Conservation (phyloP, 2,113 vertebrate genomes). For the Amia ocellicauda region DNA sequence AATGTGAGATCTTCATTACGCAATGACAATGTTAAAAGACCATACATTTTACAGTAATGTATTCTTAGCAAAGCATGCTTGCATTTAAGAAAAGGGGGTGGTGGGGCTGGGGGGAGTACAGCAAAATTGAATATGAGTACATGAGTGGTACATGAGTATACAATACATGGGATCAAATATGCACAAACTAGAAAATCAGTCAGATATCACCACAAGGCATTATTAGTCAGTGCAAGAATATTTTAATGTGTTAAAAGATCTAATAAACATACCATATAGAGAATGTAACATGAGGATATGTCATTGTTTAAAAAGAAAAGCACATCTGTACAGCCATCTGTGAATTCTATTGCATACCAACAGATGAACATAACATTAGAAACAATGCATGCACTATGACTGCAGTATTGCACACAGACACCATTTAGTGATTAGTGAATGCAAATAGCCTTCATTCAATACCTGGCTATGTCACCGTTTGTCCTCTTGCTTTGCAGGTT, state of each 20-base stretch:
- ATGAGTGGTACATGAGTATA: too few species aligned
- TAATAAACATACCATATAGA: background rate
- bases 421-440: slow-evolving; percentile 3
- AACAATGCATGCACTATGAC: background rate
- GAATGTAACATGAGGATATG: too few species aligned
- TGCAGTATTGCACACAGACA: background rate
- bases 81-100: background rate
- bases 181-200: too few species aligned
- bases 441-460: background rate
- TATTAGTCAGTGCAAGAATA: too few species aligned
- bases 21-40: background rate
- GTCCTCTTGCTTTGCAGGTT: slow-evolving; percentile 2
- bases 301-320: background rate
- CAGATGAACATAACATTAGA: background rate
- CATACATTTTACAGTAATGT: too few species aligned
- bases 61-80: background rate
- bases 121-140: background rate
- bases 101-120: too few species aligned
- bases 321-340: background rate
- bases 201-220: background rate
- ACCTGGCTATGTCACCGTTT: slow-evolving; percentile 19
- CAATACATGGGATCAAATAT: too few species aligned
- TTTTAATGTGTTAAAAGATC: background rate
- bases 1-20: slow-evolving; percentile 1
- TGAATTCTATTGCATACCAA: background rate